Evolutionary conservation across 2,797 vertebrate species (phyloP).

Genomic region (Alauda arvensis): DNA sequence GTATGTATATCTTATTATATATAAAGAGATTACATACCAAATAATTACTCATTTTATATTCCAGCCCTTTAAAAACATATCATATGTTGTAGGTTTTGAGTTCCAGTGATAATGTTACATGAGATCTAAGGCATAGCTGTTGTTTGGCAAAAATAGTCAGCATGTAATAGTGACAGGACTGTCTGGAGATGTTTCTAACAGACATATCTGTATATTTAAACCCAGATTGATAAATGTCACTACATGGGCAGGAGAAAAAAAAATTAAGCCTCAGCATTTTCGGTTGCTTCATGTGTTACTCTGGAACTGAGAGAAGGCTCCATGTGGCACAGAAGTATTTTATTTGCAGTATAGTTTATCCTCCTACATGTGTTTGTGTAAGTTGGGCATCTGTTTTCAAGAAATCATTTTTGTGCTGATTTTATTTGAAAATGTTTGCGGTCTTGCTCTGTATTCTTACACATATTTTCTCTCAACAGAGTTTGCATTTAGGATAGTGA

Average conservation of each 20-base stretch:
- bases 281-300: not conserved
- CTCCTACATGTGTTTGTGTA: not conserved
- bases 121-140: not conserved
- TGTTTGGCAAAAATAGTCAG: not conserved
- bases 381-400: not conserved
- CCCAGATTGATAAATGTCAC: not conserved
- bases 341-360: not conserved
- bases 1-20: not conserved
- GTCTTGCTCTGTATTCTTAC: not conserved
- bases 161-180: not conserved
- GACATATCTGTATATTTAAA: not conserved
- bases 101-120: not conserved
- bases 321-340: not conserved
- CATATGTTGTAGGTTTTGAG: not conserved
- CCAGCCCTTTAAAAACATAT: not conserved
- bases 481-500: slow-evolving; percentile 72
- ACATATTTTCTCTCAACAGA: slow-evolving; percentile 61
- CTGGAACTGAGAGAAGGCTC: not conserved
- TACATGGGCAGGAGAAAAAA: not conserved
- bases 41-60: not conserved
- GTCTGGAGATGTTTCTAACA: not conserved
- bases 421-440: not conserved
- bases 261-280: not conserved
- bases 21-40: not conserved
- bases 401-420: not conserved